A percentile compares a stretch with the other conserved stretches of the same genome.
Evolutionary conservation across 2,888 invertebrate species (phyloP).

Genomic region (Synergus gifuensis): DNA sequence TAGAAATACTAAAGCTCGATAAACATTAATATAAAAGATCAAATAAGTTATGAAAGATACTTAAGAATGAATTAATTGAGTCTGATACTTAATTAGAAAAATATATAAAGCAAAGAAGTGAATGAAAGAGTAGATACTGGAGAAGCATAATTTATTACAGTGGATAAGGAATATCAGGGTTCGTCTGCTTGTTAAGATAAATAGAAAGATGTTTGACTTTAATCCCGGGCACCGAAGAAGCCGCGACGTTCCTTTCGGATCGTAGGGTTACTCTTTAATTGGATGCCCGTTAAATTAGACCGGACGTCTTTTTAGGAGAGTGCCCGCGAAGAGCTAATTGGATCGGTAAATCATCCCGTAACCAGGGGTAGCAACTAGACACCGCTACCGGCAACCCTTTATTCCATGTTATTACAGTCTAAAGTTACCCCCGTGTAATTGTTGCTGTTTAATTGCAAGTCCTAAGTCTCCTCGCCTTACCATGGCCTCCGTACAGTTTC

Average conservation of each 20-base stretch:
- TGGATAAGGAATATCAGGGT: conserved; percentile 10
- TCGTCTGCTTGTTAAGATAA: conserved; percentile 24
- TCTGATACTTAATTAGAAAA: neutral
- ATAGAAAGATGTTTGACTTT: conserved; percentile 41
- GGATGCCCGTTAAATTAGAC: conserved; percentile 77
- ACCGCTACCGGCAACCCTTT: conserved; percentile 75
- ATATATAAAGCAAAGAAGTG: neutral
- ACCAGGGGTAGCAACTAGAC: conserved; percentile 72
- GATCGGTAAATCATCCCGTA: conserved; percentile 78
- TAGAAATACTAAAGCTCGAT: neutral
- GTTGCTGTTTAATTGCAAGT: conserved; percentile 78
- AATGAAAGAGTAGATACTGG: neutral
- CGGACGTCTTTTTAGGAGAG: conserved; percentile 75
- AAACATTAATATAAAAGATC: neutral
- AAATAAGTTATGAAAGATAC: neutral
- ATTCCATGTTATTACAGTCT: conserved; percentile 78
- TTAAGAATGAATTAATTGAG: neutral
- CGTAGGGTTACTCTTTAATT: conserved; percentile 73
- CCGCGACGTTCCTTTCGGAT: conserved; percentile 57
- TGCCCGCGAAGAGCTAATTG: conserved; percentile 75
- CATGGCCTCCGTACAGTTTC: conserved; percentile 60
- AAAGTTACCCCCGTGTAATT: conserved; percentile 78
- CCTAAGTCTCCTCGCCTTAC: conserved; percentile 72
- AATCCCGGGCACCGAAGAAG: conserved; percentile 45
- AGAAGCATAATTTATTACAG: conserved; percentile 7